Base-by-base conservation (phyloP, 2,113 vertebrate genomes). In the Madoqua kirkii region DNA sequence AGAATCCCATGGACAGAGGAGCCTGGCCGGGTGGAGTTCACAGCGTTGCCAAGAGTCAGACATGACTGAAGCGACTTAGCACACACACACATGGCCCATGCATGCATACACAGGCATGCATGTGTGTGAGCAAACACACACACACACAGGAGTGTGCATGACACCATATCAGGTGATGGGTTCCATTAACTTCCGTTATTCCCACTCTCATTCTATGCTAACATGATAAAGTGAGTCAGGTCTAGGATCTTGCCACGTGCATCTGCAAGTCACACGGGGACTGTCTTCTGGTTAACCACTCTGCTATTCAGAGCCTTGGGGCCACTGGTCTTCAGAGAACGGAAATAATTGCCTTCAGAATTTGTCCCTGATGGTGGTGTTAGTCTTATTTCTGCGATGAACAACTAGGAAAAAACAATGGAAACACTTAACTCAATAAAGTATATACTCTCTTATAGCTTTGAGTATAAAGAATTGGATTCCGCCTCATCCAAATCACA, bases 351-450 rank as follows among this genome's bases (percentile, higher is more conserved):
- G 83, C 64, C 85, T 92, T 93, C 36, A 54, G 62, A 93, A 88
- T 96, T 59, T 86, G 54, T 86, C 78, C 87, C 2, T 0, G 59
- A 83, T 4, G 1, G 19, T 81, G 25, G 25, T 33, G 8, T 48
- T 36, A 16, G 82, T 82, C 91, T 87, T 92, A 57, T 84, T 83
- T 93, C 94, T 87, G 81, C 87, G 48, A 60, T 76, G 89, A 97
- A 25, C 40, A 79, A 82, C 78, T 79, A 91, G 78, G 91, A 84
- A 79, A 79, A 97, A 85, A 36, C 62, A 87, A 59, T 43, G 40
- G 23, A 95, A 33, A 94, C 52, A 95, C 85, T 55, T 57, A 94
- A 21, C 25, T 79, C 79, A 43, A 40, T 59, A 89, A 60, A 8
- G 36, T 40, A 21, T 23, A 52, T 48, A 19, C 7, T 19, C 7